Evolutionary conservation across 2,797 vertebrate species (phyloP), one percentile per base, ranked within the genome.

Genomic region (Enoplosus armatus): DNA sequence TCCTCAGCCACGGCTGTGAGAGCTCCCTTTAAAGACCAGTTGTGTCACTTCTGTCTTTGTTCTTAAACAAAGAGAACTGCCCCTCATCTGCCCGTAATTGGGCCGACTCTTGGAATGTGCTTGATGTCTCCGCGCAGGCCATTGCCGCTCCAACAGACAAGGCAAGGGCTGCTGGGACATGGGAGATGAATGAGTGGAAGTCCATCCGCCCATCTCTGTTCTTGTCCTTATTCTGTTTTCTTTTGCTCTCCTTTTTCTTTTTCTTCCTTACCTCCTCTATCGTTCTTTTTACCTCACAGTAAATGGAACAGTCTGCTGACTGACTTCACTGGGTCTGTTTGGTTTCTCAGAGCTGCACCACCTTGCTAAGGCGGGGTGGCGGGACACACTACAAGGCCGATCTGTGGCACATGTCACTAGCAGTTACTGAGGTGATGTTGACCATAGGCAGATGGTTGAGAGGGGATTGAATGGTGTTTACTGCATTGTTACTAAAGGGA

Each of bases 41-140:
- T 94, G 94, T 95, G 94, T 94, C 92, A 95, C 94, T 95, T 93
- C 86, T 92, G 92, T 89, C 95, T 96, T 95, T 96, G 95, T 96
- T 96, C 94, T 95, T 93, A 93, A 93, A 96, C 95, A 96, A 95
- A 95, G 94, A 93, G 93, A 92, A 90, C 93, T 93, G 93, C 91
- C 94, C 93, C 93, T 95, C 93, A 94, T 94, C 94, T 94, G 89
- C 91, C 92, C 93, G 67, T 96, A 95, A 95, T 95, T 96, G 95
- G 94, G 87, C 90, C 88, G 87, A 88, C 90, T 91, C 92, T 93
- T 94, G 95, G 95, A 96, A 95, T 95, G 95, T 85, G 90, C 94
- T 96, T 95, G 93, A 95, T 95, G 95, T 95, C 90, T 94, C 93
- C 73, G 83, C 85, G 24, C 76, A 61, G 89, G 86, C 92, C 89